These are phyloP conservation scores for Adoxophyes honmai DNA, from an alignment of 1,140 invertebrate genomes.

Conservation along the genomic window DNA sequence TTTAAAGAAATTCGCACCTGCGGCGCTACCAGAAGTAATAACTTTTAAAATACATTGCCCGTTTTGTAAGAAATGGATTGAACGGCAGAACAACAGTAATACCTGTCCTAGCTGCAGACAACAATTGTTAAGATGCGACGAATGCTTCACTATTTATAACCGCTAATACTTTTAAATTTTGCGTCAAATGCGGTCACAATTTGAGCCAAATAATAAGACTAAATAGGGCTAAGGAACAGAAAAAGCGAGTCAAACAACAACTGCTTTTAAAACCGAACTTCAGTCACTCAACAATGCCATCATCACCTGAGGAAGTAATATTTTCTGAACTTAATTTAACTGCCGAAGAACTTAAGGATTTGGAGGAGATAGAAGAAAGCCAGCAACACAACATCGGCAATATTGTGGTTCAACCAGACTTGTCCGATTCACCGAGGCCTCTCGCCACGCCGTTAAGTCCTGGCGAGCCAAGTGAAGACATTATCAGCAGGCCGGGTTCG, in stretches of 20 bases:
- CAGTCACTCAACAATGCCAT: neutral
- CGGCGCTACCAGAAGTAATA: neutral
- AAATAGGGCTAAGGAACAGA: conserved; percentile 2
- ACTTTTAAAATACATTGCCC: conserved; percentile 2
- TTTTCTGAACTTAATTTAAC: conserved; percentile 3
- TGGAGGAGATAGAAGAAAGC: neutral
- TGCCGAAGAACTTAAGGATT: conserved; percentile 3
- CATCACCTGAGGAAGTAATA: neutral
- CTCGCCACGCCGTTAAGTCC: neutral
- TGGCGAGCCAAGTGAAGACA: conserved; percentile 1
- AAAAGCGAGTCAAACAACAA: conserved; percentile 1
- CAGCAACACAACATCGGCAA: neutral
- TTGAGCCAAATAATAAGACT: neutral
- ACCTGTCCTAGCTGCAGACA: neutral
- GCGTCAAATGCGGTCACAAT: neutral
- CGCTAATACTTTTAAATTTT: conserved; percentile 2
- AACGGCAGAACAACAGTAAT: neutral
- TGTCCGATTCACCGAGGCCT: conserved; percentile 1
- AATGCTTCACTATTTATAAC: conserved; percentile 5
- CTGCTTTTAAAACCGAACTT: neutral
- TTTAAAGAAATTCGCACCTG: no score
- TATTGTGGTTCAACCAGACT: conserved; percentile 3
- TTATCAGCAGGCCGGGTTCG: neutral
- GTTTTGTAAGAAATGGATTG: neutral
- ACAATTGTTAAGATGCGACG: neutral